A percentile compares a stretch with the other conserved stretches of the same genome.
phyloP scores from a whole-genome alignment of 2,888 invertebrate species.

The Agrenia bidenticulata region DNA sequence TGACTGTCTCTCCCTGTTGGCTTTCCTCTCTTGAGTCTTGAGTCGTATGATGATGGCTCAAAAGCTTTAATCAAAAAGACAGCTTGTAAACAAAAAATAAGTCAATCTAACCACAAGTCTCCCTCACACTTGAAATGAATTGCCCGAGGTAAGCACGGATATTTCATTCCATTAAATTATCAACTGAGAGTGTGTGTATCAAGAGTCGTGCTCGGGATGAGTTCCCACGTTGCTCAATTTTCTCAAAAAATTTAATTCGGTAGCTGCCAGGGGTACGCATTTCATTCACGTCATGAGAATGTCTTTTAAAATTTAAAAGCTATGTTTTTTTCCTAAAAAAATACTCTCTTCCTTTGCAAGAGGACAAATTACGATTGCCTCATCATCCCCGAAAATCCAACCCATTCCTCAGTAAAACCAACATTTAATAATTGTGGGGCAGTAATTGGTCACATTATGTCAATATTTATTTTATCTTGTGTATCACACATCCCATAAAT shows the following conservation, averaged over 20 bases:
- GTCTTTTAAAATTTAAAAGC: too few species aligned
- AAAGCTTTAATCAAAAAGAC: conserved; percentile 4
- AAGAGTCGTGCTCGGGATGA: neutral
- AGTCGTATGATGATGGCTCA: neutral
- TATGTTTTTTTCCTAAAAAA: neutral
- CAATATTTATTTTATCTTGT: too few species aligned
- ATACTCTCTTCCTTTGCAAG: conserved; percentile 1
- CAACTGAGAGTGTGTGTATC: conserved; percentile 1
- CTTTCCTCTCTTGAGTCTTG: neutral
- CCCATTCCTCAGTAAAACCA: neutral
- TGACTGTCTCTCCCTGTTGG: conserved; percentile 13
- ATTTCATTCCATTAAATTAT: conserved; percentile 4
- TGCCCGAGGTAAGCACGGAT: conserved; percentile 18
- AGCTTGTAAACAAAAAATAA: neutral
- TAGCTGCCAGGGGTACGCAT: too few species aligned
- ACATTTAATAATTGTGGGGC: too few species aligned
- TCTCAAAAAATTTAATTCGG: neutral
- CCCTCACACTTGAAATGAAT: too few species aligned
- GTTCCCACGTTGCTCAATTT: conserved; percentile 23
- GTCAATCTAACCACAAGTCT: too few species aligned
- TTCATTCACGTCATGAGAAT: too few species aligned
- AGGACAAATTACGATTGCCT: too few species aligned
- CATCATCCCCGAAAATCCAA: too few species aligned
- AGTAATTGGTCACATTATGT: too few species aligned
- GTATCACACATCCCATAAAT: too few species aligned